Evolutionary conservation across 2,797 vertebrate species (phyloP).

Genomic region (Schizopygopsis malacanthus): DNA sequence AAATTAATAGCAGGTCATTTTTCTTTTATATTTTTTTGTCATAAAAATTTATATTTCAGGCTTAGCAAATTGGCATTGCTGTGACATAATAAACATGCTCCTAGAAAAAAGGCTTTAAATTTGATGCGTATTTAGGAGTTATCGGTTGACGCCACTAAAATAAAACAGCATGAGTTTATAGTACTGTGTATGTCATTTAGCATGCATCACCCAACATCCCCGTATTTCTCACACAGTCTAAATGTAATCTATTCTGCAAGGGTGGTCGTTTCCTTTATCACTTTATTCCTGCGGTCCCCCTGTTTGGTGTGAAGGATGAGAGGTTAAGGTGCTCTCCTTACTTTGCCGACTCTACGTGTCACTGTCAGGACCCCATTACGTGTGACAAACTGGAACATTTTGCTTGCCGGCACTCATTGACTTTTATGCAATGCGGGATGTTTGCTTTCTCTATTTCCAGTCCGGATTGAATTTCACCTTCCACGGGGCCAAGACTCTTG

Average conservation of each 20-base stretch:
- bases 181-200: slow-evolving; percentile 4
- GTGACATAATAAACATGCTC: background rate
- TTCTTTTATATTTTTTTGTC: background rate
- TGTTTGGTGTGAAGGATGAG: slow-evolving; percentile 78
- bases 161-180: slow-evolving; percentile 12
- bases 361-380: slow-evolving; percentile 82
- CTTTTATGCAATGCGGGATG: slow-evolving; percentile 36
- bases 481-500: slow-evolving; percentile 4
- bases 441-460: slow-evolving; percentile 46
- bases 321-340: slow-evolving; percentile 79
- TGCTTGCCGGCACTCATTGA: slow-evolving; percentile 42
- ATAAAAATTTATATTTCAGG: background rate
- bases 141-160: background rate
- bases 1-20: background rate
- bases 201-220: slow-evolving; percentile 16
- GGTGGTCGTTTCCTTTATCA: slow-evolving; percentile 76
- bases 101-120: background rate
- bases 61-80: background rate
- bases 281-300: slow-evolving; percentile 77
- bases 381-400: slow-evolving; percentile 67
- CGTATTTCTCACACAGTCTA: slow-evolving; percentile 66
- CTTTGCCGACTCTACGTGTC: slow-evolving; percentile 77
- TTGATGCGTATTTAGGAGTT: slow-evolving; percentile 10
- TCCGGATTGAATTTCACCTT: slow-evolving; percentile 45
- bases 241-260: slow-evolving; percentile 84